These are phyloP conservation scores for Chaenogobius annularis DNA, from an alignment of 2,113 vertebrate genomes.

Conservation along the genomic window DNA sequence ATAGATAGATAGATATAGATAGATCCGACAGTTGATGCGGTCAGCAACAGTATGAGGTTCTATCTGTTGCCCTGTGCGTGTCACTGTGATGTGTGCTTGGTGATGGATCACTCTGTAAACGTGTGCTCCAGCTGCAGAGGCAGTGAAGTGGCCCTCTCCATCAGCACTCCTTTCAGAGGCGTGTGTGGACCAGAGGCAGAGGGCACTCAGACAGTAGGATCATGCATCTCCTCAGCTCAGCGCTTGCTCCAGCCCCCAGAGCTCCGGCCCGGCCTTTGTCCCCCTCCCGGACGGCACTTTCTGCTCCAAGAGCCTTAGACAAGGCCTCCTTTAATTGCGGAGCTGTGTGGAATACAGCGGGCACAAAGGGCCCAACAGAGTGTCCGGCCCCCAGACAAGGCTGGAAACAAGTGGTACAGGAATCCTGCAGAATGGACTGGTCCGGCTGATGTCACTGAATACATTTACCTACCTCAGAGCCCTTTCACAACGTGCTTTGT, in stretches of 20 bases:
- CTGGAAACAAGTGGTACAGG: slow-evolving; percentile 93
- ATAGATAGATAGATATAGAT: no score
- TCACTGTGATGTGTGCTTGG: no score
- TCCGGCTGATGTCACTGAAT: slow-evolving; percentile 94
- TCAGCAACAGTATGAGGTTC: neutral
- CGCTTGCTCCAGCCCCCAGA: slow-evolving; percentile 71
- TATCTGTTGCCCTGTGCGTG: neutral
- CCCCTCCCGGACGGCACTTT: slow-evolving; percentile 83
- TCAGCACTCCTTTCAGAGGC: slow-evolving; percentile 63
- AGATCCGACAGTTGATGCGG: neutral
- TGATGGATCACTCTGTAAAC: neutral
- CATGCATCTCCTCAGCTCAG: slow-evolving; percentile 58
- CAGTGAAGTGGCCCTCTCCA: slow-evolving; percentile 72
- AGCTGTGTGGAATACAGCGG: slow-evolving; percentile 83
- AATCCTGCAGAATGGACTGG: slow-evolving; percentile 90
- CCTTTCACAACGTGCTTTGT: slow-evolving; percentile 83
- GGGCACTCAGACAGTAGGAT: slow-evolving; percentile 59
- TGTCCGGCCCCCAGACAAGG: slow-evolving; percentile 91
- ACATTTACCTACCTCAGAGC: slow-evolving; percentile 98
- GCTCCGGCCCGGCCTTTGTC: slow-evolving; percentile 84
- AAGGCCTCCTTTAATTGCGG: slow-evolving; percentile 95
- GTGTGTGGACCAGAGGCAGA: slow-evolving; percentile 67
- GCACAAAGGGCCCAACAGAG: slow-evolving; percentile 89
- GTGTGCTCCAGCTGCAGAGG: slow-evolving; percentile 29
- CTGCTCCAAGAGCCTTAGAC: slow-evolving; percentile 88